These are phyloP conservation scores for Pinna nobilis DNA, from an alignment of 1,140 invertebrate species.

Conservation along the genomic window DNA sequence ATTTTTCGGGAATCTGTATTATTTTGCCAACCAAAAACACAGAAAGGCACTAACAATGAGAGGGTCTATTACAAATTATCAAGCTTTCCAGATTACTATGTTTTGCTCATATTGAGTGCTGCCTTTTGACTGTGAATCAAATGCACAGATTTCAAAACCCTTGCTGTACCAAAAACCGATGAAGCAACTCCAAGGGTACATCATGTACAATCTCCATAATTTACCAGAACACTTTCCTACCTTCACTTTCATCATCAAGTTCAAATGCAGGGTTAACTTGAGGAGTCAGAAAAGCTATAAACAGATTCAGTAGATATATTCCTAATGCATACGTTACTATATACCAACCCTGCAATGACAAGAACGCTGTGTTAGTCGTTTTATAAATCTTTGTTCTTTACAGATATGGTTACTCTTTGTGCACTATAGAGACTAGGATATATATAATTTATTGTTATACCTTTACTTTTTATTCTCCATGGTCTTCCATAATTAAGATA, in stretches of 20 bases:
- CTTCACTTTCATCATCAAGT: constrained; percentile 83
- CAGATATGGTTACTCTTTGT: not conserved
- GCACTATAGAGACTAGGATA: not conserved
- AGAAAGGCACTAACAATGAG: too few relatives aligned
- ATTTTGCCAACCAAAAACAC: too few relatives aligned
- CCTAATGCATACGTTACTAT: constrained; percentile 99
- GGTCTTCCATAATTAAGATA: not conserved
- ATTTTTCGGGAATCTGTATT: too few relatives aligned
- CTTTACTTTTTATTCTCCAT: not conserved
- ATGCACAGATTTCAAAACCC: not conserved
- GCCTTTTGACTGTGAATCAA: too few relatives aligned
- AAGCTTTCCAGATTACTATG: too few relatives aligned
- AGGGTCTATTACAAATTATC: too few relatives aligned
- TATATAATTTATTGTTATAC: not conserved
- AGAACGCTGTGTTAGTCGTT: not conserved
- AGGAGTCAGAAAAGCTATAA: constrained; percentile 99
- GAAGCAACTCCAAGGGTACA: not conserved
- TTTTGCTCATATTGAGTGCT: too few relatives aligned
- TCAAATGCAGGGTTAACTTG: constrained; percentile 97
- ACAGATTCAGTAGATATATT: constrained; percentile 99
- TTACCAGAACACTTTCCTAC: constrained; percentile 37
- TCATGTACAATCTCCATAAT: not conserved
- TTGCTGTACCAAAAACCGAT: not conserved
- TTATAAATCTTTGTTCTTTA: not conserved
- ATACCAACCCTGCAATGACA: constrained; percentile 94